Conservation (phyloP, 2,888 invertebrate genomes). For the Lagria hirta region DNA sequence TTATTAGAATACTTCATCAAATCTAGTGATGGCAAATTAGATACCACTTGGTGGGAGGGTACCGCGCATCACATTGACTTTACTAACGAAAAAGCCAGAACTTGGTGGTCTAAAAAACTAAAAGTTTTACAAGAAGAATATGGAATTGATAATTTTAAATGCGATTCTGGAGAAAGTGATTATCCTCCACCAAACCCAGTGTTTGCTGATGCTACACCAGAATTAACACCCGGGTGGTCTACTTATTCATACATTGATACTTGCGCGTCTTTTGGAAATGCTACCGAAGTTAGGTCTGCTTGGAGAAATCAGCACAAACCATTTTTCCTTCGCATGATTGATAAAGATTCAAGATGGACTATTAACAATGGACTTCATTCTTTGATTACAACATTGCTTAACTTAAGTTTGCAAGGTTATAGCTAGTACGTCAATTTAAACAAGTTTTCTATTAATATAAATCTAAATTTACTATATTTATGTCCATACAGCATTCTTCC, state of each 20-base stretch:
- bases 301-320: constrained; percentile 46
- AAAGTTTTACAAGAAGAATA: constrained; percentile 60
- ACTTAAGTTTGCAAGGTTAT: constrained; percentile 58
- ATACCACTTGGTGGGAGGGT: constrained; percentile 58
- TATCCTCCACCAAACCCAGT: constrained; percentile 63
- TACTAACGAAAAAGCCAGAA: constrained; percentile 66
- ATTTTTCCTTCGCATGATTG: constrained; percentile 63
- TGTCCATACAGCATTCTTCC: constrained; percentile 71
- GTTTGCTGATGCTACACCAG: constrained; percentile 54
- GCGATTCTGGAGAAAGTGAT: constrained; percentile 78
- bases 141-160: constrained; percentile 75
- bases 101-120: constrained; percentile 61
- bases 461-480: too few species aligned
- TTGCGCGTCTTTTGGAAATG: constrained; percentile 62
- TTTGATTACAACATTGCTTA: constrained; percentile 70
- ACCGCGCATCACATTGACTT: constrained; percentile 69
- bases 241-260: constrained; percentile 61
- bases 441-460: too few species aligned
- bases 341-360: constrained; percentile 73
- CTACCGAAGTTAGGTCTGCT: constrained; percentile 73
- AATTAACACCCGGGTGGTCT: constrained; percentile 61
- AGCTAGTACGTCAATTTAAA: constrained; percentile 47
- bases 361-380: constrained; percentile 70
- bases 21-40: constrained; percentile 57
- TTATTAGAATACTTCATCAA: constrained; percentile 57